Conservation (phyloP, 2,113 vertebrate genomes). For the Polypterus senegalus region DNA sequence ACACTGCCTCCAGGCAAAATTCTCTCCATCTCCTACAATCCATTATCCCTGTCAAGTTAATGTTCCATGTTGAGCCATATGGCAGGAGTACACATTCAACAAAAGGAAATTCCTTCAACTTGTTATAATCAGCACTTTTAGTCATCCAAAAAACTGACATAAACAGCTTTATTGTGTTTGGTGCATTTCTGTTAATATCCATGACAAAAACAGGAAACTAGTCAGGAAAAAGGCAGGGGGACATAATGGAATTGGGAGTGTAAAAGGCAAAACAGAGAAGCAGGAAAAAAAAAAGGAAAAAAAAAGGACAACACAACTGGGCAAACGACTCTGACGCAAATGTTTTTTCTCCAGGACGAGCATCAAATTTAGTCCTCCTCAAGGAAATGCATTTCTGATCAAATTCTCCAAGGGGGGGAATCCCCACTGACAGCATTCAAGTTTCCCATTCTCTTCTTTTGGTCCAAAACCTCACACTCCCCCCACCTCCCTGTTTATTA, state of each 20-base stretch:
- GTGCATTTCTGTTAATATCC: slow-evolving; percentile 63
- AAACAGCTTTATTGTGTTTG: slow-evolving; percentile 76
- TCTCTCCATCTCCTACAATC: slow-evolving; percentile 73
- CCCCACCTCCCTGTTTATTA: no score
- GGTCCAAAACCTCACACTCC: no score
- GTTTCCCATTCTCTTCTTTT: no score
- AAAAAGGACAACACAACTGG: neutral
- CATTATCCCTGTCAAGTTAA: slow-evolving; percentile 84
- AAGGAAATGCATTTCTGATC: no score
- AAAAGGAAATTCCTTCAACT: slow-evolving; percentile 77
- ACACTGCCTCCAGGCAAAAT: slow-evolving; percentile 58
- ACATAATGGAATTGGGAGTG: slow-evolving; percentile 14
- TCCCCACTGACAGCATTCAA: no score
- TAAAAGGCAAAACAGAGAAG: slow-evolving; percentile 12
- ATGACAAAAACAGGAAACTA: slow-evolving; percentile 65
- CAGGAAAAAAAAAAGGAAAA: slow-evolving; percentile 18
- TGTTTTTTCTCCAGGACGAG: no score
- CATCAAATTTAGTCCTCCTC: no score
- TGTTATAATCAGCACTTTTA: slow-evolving; percentile 78
- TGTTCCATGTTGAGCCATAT: slow-evolving; percentile 84
- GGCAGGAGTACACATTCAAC: slow-evolving; percentile 67
- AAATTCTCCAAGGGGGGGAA: no score
- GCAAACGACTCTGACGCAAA: no score
- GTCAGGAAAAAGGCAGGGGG: slow-evolving; percentile 38
- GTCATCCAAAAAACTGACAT: slow-evolving; percentile 67